Evolutionary conservation across 1,140 invertebrate species (phyloP), one percentile per base, ranked within the genome.

Genomic region (Tetramorium simillimum): DNA sequence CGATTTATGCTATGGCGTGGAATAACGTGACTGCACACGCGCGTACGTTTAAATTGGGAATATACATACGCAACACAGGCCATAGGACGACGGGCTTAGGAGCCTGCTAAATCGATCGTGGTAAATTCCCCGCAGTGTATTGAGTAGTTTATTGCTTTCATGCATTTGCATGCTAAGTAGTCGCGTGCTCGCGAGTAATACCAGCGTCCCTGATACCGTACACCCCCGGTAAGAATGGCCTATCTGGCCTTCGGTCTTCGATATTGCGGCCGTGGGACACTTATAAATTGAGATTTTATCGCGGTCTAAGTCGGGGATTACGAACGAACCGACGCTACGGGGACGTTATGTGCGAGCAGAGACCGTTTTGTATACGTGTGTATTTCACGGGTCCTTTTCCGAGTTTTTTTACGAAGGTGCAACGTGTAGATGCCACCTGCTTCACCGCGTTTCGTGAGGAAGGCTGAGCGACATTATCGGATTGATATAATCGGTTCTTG

Each of bases 91-190:
- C 67, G 80, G 72, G 73, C 82, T 77, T 85, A 78, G 60, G 85
- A 60, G 89, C 51, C 62, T 86, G 91, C 89, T 89, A 93, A 93
- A 94, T 94, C 93, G 93, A 94, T 94, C 93, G 92, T 46, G 77
- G 89, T 90, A 90, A 94, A 93, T 94, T 94, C 92, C 92, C 93
- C 86, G 93, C 93, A 92, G 93, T 92, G 92, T 95, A 95, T 95
- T 94, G 94, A 94, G 94, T 95, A 95, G 94, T 95, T 95, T 94
- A 95, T 95, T 95, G 94, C 94, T 94, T 94, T 95, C 93, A 94
- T 94, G 94, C 93, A 95, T 95, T 95, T 95, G 94, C 94, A 95
- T 95, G 93, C 94, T 95, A 95, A 95, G 93, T 93, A 95, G 94
- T 95, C 92, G 94, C 94, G 94, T 95, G 94, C 91, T 94, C 92